Conservation (phyloP, 2,888 invertebrate species). For the Seira musarum region DNA sequence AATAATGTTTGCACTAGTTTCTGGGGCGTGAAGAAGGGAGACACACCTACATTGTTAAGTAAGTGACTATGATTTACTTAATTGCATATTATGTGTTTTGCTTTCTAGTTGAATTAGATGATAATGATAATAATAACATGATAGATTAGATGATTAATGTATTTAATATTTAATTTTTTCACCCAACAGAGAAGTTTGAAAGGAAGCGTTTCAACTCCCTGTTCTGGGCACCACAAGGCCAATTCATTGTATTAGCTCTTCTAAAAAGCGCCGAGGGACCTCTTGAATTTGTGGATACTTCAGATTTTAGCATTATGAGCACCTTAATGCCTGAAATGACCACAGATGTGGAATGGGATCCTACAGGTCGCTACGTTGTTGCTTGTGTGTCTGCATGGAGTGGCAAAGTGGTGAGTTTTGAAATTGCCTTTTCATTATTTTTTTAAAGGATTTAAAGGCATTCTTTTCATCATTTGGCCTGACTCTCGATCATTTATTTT, state of each 20-base stretch:
- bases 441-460: background rate
- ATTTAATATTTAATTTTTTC: conserved; percentile 11
- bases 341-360: conserved; percentile 99
- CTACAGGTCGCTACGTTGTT: conserved; percentile 97
- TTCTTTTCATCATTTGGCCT: background rate
- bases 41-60: conserved; percentile 90
- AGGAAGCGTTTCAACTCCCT: conserved; percentile 88
- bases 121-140: too few species aligned
- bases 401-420: conserved; percentile 83
- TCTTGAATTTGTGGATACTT: conserved; percentile 95
- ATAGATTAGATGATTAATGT: background rate
- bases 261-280: conserved; percentile 88
- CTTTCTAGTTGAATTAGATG: too few species aligned
- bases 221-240: conserved; percentile 97
- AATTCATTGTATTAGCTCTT: conserved; percentile 95
- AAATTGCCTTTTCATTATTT: conserved; percentile 25
- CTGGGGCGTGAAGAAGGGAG: conserved; percentile 92
- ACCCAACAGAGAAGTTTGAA: conserved; percentile 77
- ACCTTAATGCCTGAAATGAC: conserved; percentile 92
- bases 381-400: conserved; percentile 97
- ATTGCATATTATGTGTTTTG: too few species aligned
- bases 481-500: conserved; percentile 34
- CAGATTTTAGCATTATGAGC: conserved; percentile 96
- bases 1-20: conserved; percentile 90
- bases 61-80: conserved; percentile 74